Evolutionary conservation across 1,140 invertebrate genomes (phyloP), one percentile per base, ranked within the genome.

Genomic region (Gryon sp.): DNA sequence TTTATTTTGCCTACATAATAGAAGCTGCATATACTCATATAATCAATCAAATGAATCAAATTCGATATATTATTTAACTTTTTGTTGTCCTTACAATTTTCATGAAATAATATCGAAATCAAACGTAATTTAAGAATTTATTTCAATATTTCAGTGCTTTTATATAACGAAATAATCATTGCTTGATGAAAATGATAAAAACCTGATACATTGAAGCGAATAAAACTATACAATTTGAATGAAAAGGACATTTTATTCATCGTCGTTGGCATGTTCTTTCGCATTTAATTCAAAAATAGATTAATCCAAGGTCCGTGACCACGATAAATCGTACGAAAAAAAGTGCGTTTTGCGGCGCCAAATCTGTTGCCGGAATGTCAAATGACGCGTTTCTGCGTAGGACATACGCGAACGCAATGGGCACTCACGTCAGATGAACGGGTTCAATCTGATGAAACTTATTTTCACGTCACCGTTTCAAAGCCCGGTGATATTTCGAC

Each of bases 381-480:
- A 76, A 76, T 66, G 38, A 52, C 34, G 38, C 38, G 48, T 60
- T 53, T 57, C 74, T 77, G 66, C 45, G 22, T 55, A 36, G 66
- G 74, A 77, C 74, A 50, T 9, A 41, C 26, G 62, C 28, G 28
- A 15, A 32, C 30, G 53, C 53, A 63, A 68, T 62, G 22, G n/a
- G 74, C 52, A 59, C 60, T 70, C 65, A 53, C 46, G 65, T 79
- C 76, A 79, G 72, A 65, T 70, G 59, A 77, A 28, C 43, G 24
- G 48, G 63, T 63, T 79, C 77, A 81, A 83, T 81, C 78, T 52
- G 68, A 74, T 76, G 68, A 78, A 83, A 83, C 81, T 83, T 83
- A 84, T 80, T 80, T 81, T 80, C 77, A 72, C 57, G 79, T 84
- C 79, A 81, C 48, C 32, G 45, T 66, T 46, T 62, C 45, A 78